Conservation (phyloP, 2,113 vertebrate species). For the Takifugu flavidus region DNA sequence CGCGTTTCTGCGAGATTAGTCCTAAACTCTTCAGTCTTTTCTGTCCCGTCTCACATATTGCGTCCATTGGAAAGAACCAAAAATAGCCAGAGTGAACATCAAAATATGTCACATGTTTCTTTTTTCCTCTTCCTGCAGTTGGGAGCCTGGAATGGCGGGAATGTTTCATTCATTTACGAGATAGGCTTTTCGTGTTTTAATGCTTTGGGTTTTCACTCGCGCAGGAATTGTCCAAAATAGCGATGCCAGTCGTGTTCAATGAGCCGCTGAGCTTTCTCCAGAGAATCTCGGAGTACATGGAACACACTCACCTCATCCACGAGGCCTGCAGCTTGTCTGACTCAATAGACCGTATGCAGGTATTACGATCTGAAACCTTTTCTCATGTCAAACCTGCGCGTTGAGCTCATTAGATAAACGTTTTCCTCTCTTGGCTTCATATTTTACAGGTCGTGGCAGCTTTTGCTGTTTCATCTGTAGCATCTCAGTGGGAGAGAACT, state of each 20-base stretch:
- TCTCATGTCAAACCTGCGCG: neutral
- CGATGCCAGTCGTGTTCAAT: slow-evolving; percentile 95
- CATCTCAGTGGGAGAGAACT: slow-evolving; percentile 96
- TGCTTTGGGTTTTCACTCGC: neutral
- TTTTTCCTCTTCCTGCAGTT: too few species aligned
- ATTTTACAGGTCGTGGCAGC: slow-evolving; percentile 84
- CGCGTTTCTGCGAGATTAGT: slow-evolving; percentile 3
- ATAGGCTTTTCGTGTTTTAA: too few species aligned
- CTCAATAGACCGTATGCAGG: slow-evolving; percentile 93
- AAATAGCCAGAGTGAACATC: slow-evolving; percentile 14
- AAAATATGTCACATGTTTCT: neutral
- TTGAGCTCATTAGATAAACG: too few species aligned
- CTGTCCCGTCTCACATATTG: neutral
- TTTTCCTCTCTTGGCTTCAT: neutral
- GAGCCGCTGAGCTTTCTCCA: slow-evolving; percentile 96
- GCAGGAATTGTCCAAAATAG: slow-evolving; percentile 96
- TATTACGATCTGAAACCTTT: slow-evolving; percentile 30
- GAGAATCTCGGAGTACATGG: slow-evolving; percentile 96
- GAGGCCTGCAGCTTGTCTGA: slow-evolving; percentile 81
- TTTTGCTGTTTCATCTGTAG: slow-evolving; percentile 93
- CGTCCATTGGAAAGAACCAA: neutral
- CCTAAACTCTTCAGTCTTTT: neutral
- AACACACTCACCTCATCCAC: slow-evolving; percentile 90
- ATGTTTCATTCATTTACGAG: too few species aligned
- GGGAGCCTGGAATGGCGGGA: too few species aligned